These are phyloP conservation scores for Petromus typicus DNA, from an alignment of 2,113 vertebrate genomes.

Conservation along the genomic window DNA sequence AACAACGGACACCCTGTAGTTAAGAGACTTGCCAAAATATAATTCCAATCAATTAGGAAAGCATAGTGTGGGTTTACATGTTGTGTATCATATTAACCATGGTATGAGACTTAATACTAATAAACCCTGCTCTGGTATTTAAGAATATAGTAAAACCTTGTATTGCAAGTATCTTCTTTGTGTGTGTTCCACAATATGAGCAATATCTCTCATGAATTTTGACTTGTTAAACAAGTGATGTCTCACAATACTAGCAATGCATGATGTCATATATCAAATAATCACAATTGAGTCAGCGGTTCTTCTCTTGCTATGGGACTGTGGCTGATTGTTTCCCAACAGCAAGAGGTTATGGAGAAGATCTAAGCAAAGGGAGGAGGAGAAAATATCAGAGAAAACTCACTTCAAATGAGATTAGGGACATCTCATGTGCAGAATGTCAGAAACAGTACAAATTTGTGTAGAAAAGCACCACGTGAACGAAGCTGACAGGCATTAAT, in stretches of 20 bases:
- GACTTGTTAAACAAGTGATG: neutral
- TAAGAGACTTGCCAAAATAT: conserved; percentile 29
- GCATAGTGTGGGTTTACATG: neutral
- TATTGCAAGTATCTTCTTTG: neutral
- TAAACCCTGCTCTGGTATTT: neutral
- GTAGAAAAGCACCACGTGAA: neutral
- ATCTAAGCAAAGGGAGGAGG: neutral
- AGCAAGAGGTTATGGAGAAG: neutral
- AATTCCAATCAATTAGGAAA: neutral
- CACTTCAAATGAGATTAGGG: neutral
- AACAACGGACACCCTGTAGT: neutral
- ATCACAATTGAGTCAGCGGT: neutral
- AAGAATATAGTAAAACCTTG: neutral
- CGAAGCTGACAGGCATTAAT: neutral
- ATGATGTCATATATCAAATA: neutral
- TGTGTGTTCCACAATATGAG: neutral
- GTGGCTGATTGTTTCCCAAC: neutral
- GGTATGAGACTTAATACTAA: neutral
- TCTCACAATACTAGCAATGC: neutral
- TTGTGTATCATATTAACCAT: conserved; percentile 5
- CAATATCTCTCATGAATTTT: neutral
- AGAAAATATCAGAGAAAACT: neutral
- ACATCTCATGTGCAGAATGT: neutral
- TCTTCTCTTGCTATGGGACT: neutral
- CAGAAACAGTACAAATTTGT: neutral